phyloP scores from a whole-genome alignment of 2,888 invertebrate species.

The Andricus quercusramuli region DNA sequence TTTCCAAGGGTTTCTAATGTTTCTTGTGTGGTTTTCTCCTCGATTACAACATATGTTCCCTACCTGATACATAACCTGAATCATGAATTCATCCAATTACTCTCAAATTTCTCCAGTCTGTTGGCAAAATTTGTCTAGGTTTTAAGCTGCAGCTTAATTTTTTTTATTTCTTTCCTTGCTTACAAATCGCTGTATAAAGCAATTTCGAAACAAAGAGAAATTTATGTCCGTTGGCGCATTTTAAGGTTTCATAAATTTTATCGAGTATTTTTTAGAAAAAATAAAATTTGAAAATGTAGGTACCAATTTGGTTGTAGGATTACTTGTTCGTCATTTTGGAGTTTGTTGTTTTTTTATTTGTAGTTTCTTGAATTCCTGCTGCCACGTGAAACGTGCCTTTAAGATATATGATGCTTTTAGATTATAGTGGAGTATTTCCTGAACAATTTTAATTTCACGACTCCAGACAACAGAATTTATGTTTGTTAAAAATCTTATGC shows the following conservation, averaged over 20 bases:
- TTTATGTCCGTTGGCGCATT: background rate
- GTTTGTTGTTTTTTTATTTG: conserved; percentile 37
- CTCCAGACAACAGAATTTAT: no score
- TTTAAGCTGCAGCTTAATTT: background rate
- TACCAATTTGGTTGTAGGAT: background rate
- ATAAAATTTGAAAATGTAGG: background rate
- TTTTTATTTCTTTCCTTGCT: background rate
- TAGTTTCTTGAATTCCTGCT: background rate
- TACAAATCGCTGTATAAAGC: background rate
- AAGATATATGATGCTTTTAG: no score
- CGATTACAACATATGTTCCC: conserved; percentile 20
- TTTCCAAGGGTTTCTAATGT: background rate
- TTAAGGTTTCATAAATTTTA: background rate
- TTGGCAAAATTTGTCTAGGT: background rate
- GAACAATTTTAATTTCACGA: no score
- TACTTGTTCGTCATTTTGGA: background rate
- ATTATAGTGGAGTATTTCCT: no score
- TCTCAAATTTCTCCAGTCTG: conserved; percentile 12
- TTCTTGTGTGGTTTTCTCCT: conserved; percentile 41
- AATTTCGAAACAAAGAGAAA: background rate
- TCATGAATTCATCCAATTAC: background rate
- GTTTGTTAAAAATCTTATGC: no score
- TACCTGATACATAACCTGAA: background rate
- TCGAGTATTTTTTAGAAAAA: background rate
- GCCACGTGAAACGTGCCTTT: no score